phyloP scores from a whole-genome alignment of 2,113 vertebrate species.

The Gallinago paraguaiae region DNA sequence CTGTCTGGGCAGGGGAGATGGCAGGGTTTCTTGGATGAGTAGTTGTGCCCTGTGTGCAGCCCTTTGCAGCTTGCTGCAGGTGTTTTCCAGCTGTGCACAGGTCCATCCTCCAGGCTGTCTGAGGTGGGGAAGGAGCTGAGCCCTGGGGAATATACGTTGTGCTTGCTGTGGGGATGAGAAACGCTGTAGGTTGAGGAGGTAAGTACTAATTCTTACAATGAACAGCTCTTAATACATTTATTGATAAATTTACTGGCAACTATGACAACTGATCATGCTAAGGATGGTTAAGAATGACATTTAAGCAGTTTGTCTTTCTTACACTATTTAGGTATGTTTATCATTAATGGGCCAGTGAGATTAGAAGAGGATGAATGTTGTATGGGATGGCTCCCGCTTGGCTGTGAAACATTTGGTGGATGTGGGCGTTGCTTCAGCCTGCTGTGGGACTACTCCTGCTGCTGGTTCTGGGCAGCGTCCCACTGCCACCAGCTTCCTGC shows the following conservation, averaged over 20 bases:
- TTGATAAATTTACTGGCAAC: not conserved
- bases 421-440: not conserved
- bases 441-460: not conserved
- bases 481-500: not conserved
- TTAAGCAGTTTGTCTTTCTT: not conserved
- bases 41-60: fast-evolving
- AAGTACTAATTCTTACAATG: not conserved
- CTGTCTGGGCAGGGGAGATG: fast-evolving
- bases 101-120: not conserved
- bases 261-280: not conserved
- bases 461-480: not conserved
- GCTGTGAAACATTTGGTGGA: not conserved
- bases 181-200: not conserved
- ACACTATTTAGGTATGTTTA: not conserved
- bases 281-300: not conserved
- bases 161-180: not conserved
- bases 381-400: not conserved
- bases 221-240: not conserved
- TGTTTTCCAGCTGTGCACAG: not conserved
- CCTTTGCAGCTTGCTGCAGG: not conserved
- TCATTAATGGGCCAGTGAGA: not conserved
- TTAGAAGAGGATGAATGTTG: not conserved
- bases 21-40: not conserved
- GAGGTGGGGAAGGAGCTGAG: not conserved
- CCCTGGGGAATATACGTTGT: not conserved